Conservation (phyloP, 2,888 invertebrate genomes). For the Agapostemon virescens region DNA sequence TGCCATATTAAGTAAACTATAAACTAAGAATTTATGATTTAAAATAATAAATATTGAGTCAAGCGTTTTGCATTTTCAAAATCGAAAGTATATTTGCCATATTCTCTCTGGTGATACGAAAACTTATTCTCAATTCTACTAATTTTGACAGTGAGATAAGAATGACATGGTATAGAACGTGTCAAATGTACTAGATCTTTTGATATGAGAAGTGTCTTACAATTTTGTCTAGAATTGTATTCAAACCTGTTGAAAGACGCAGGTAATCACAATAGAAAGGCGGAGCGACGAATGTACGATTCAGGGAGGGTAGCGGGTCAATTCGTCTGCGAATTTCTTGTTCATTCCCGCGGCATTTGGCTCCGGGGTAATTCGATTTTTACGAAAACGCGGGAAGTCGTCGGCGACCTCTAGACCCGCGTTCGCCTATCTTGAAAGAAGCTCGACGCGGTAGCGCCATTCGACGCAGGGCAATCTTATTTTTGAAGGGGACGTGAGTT, state of each 20-base stretch:
- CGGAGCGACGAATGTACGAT: not conserved
- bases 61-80: no score
- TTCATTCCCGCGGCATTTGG: slow-evolving; percentile 11
- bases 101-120: no score
- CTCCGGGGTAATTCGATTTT: slow-evolving; percentile 35
- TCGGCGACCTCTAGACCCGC: slow-evolving; percentile 11
- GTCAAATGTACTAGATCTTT: not conserved
- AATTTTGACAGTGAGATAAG: no score
- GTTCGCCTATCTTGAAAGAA: not conserved
- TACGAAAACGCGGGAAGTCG: slow-evolving; percentile 10
- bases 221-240: not conserved
- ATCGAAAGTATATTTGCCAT: no score
- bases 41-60: no score
- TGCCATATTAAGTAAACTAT: no score
- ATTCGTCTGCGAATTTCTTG: not conserved
- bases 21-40: no score
- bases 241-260: not conserved
- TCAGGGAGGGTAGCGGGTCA: not conserved
- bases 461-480: slow-evolving; percentile 40
- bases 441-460: not conserved
- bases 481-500: slow-evolving; percentile 22
- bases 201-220: not conserved
- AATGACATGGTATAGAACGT: no score
- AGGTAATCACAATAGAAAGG: not conserved
- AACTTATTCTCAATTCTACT: no score